Evolutionary conservation across 2,797 vertebrate genomes (phyloP).

Genomic region (Acanthornis magna): DNA sequence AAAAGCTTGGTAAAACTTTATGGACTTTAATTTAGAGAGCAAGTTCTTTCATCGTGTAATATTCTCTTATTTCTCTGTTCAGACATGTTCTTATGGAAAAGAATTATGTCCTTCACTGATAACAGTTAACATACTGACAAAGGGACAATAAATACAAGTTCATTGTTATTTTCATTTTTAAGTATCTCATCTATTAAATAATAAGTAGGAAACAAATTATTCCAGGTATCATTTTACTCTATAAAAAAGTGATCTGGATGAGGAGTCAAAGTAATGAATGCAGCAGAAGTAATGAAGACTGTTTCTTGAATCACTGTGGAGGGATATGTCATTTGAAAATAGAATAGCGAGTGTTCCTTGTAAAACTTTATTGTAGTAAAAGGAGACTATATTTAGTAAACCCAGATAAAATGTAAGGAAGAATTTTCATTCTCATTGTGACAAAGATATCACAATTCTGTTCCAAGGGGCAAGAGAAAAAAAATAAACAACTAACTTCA

Average conservation of each 20-base stretch:
- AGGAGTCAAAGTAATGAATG: background rate
- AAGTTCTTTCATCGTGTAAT: background rate
- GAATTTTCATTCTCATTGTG: background rate
- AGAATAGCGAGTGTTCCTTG: background rate
- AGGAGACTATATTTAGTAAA: background rate
- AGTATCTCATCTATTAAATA: background rate
- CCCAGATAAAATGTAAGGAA: background rate
- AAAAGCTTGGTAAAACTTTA: background rate
- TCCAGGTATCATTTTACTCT: background rate
- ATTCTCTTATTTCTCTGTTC: background rate
- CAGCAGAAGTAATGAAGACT: background rate
- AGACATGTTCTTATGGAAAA: background rate
- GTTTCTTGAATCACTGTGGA: background rate
- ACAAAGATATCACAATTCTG: background rate
- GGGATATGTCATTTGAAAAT: background rate
- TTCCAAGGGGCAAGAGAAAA: background rate
- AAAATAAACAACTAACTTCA: accelerated
- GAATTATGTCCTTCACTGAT: background rate
- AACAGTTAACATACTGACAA: background rate
- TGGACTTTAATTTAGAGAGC: background rate
- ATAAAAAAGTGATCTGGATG: background rate
- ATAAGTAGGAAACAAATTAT: background rate
- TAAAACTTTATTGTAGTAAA: background rate
- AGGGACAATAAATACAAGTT: background rate
- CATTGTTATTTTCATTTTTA: background rate